Conservation (phyloP, 1,140 invertebrate genomes). For the Zaprionus inermis region DNA sequence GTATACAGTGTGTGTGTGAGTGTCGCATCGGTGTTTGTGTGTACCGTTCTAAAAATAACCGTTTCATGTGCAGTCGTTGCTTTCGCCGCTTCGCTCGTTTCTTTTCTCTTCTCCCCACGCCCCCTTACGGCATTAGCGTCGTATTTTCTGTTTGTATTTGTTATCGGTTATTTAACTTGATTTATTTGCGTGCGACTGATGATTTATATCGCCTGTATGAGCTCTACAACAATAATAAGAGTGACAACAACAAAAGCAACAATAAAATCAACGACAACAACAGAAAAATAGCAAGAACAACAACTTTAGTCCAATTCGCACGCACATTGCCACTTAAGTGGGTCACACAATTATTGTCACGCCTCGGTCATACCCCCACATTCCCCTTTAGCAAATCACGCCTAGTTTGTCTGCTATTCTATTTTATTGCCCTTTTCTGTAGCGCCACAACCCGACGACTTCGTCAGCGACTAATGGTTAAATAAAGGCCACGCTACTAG, state of each 20-base stretch:
- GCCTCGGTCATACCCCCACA: conserved; percentile 23
- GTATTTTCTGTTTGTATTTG: conserved; percentile 60
- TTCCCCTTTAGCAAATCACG: conserved; percentile 2
- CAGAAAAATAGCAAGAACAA: conserved; percentile 43
- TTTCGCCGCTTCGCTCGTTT: conserved; percentile 3
- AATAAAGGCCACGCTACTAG: conserved; percentile 10
- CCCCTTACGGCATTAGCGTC: conserved; percentile 9
- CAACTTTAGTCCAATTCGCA: conserved; percentile 59
- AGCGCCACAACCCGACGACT: background rate
- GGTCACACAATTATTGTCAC: conserved; percentile 79
- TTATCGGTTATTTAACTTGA: conserved; percentile 81
- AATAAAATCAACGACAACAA: conserved; percentile 28
- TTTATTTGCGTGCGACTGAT: conserved; percentile 81
- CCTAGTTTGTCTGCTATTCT: background rate
- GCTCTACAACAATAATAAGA: conserved; percentile 36
- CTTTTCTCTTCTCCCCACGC: conserved; percentile 12
- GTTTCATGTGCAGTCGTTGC: conserved; percentile 64
- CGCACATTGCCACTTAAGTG: conserved; percentile 77
- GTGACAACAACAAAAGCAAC: conserved; percentile 20
- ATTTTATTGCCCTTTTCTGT: conserved; percentile 11
- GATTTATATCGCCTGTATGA: conserved; percentile 71
- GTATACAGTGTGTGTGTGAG: conserved; percentile 19
- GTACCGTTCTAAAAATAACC: conserved; percentile 76
- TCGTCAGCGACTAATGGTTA: background rate
- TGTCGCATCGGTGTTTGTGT: conserved; percentile 33